phyloP scores from a whole-genome alignment of 2,113 vertebrate genomes.

The Petromus typicus region DNA sequence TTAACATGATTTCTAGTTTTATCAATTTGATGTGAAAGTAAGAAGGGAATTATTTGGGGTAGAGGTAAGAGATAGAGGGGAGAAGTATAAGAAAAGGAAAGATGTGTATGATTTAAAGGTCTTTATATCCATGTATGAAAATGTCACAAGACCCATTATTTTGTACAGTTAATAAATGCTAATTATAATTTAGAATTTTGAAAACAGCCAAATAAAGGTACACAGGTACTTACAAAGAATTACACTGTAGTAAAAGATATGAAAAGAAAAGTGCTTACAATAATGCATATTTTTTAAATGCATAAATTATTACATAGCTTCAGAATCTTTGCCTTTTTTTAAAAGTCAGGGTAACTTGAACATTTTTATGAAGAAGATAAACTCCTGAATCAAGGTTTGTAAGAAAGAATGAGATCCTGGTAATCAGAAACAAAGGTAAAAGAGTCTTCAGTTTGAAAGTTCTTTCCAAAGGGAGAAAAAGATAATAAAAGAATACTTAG shows the following conservation, averaged over 20 bases:
- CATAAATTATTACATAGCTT: neutral
- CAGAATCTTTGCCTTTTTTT: constrained; percentile 24
- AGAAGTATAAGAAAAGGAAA: neutral
- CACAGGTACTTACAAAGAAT: constrained; percentile 38
- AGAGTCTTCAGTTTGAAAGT: neutral
- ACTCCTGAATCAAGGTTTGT: neutral
- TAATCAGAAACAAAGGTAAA: neutral
- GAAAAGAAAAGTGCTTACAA: neutral
- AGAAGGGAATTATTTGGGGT: neutral
- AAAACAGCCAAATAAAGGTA: neutral
- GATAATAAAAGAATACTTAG: neutral
- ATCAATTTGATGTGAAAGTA: neutral
- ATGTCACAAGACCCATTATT: neutral
- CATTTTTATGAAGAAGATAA: constrained; percentile 1
- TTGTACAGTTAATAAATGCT: neutral
- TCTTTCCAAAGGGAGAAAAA: constrained; percentile 3
- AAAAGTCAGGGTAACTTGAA: neutral
- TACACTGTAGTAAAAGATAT: neutral
- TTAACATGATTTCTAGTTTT: neutral
- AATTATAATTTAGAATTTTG: neutral
- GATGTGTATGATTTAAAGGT: neutral
- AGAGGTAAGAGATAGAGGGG: neutral
- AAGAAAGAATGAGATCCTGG: neutral
- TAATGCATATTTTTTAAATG: neutral
- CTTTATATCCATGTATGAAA: neutral